phyloP scores from a whole-genome alignment of 2,888 invertebrate species.

The Mimumesa dahlbomi region DNA sequence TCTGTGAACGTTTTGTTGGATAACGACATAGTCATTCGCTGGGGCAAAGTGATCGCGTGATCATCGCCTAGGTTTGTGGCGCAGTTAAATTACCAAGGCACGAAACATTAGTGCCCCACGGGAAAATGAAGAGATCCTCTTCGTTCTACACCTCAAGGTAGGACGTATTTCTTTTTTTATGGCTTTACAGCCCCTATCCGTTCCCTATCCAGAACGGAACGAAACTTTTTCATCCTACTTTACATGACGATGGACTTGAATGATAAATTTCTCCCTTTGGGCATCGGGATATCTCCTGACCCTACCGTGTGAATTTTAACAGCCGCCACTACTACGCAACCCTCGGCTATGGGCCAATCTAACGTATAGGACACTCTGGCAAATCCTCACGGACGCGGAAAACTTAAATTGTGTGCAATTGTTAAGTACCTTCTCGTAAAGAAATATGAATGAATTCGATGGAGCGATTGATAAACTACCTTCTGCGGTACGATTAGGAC shows the following conservation, averaged over 20 bases:
- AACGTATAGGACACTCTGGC: slow-evolving; percentile 1
- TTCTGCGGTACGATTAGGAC: too few species aligned
- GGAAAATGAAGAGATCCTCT: slow-evolving; percentile 78
- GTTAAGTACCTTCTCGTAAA: too few species aligned
- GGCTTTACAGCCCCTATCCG: slow-evolving; percentile 6
- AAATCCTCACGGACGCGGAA: slow-evolving; percentile 3
- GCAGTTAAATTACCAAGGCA: slow-evolving; percentile 59
- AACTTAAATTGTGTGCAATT: too few species aligned
- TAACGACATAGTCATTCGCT: slow-evolving; percentile 40
- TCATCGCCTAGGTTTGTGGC: slow-evolving; percentile 44
- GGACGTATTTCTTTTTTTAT: slow-evolving; percentile 37
- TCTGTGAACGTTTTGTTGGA: slow-evolving; percentile 16
- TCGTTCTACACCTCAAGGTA: slow-evolving; percentile 78
- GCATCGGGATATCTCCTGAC: slow-evolving; percentile 25
- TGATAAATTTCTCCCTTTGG: slow-evolving; percentile 52
- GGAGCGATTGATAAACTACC: too few species aligned
- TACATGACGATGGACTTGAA: slow-evolving; percentile 28
- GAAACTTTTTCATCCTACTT: slow-evolving; percentile 8
- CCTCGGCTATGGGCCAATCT: slow-evolving; percentile 22
- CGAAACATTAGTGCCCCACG: slow-evolving; percentile 78
- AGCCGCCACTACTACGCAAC: background rate
- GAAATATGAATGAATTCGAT: too few species aligned
- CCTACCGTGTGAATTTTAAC: slow-evolving; percentile 48
- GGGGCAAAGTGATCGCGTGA: slow-evolving; percentile 46
- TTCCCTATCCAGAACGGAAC: background rate